Evolutionary conservation across 1,140 invertebrate species (phyloP), one percentile per base, ranked within the genome.

Genomic region (Galleria mellonella): DNA sequence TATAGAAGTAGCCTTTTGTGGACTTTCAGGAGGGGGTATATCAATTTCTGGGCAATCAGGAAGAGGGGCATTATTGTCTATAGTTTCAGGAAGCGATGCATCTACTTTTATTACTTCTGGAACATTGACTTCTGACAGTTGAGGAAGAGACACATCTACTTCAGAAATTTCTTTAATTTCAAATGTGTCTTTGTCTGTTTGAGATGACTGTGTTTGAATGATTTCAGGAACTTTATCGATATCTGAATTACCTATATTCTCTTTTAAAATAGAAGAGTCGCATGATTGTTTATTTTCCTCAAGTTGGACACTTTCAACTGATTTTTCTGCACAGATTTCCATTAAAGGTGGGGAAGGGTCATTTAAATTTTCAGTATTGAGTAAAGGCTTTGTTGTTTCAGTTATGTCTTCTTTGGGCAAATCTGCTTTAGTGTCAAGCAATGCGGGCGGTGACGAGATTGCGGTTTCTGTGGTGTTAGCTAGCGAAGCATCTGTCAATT

Each of bases 401-500:
- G 58, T 31, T 46, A 31, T 46, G 28, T 43, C 39, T 48, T 67
- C 61, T 37, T 57, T 55, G 47, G 51, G 40, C 38, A 50, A 43
- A 35, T 66, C 56, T 31, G 67, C 55, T 41, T 60, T 64, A 62
- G 51, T 52, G 39, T 54, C 58, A 32, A 48, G 39, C 33, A 49
- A 47, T 51, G 60, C 44, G 43, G 49, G 37, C 41, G 43, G 55
- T 56, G 70, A 37, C 52, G 68, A 47, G 49, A 54, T 59, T 55
- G 67, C 47, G 44, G 60, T 67, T 51, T 67, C 72, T 62, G 69
- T 53, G 55, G 69, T 62, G 62, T 73, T 79, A 73, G 70, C 66
- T 63, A 73, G 70, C 59, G 74, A 70, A 72, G 76, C 71, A 51
- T 83, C 81, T 66, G 76, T 68, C 67, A 81, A 53, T 72, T 86